phyloP scores from a whole-genome alignment of 1,140 invertebrate genomes.

The Calephelis nemesis region DNA sequence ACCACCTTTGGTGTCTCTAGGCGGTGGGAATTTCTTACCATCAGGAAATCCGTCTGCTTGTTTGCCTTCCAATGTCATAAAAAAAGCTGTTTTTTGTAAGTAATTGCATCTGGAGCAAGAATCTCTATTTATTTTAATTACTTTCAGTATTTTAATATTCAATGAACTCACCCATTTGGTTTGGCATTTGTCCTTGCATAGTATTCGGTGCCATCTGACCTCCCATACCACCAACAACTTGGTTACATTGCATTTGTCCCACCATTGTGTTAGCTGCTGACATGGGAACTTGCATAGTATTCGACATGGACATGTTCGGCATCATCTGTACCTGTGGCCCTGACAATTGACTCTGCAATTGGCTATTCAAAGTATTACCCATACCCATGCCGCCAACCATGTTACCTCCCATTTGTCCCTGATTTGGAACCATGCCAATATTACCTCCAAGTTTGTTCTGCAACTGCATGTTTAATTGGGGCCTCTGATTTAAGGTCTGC shows the following conservation, averaged over 20 bases:
- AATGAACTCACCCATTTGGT: slow-evolving; percentile 61
- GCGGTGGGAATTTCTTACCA: too few species aligned
- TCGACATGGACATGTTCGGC: slow-evolving; percentile 64
- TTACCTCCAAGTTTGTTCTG: slow-evolving; percentile 54
- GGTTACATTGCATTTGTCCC: slow-evolving; percentile 64
- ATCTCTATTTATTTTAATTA: too few species aligned
- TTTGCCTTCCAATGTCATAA: too few species aligned
- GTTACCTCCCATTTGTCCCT: slow-evolving; percentile 62
- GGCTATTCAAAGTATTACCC: slow-evolving; percentile 59
- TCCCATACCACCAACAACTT: slow-evolving; percentile 57
- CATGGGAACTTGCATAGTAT: slow-evolving; percentile 64
- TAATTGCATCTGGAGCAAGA: too few species aligned
- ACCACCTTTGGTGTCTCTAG: too few species aligned
- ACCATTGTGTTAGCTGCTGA: slow-evolving; percentile 57
- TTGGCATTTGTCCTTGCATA: slow-evolving; percentile 67
- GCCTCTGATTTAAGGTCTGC: slow-evolving; percentile 65
- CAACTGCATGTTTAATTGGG: slow-evolving; percentile 68
- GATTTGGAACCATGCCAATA: slow-evolving; percentile 66
- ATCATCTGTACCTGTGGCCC: slow-evolving; percentile 64
- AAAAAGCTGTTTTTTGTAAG: too few species aligned
- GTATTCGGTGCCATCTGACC: slow-evolving; percentile 62
- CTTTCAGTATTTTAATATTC: slow-evolving; percentile 14
- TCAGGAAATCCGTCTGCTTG: too few species aligned
- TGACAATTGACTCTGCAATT: slow-evolving; percentile 56
- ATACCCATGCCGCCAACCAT: slow-evolving; percentile 60